A percentile compares a stretch with the other conserved stretches of the same genome.
Conservation (phyloP, 2,113 vertebrate species). For the Peucedramus taeniatus region DNA sequence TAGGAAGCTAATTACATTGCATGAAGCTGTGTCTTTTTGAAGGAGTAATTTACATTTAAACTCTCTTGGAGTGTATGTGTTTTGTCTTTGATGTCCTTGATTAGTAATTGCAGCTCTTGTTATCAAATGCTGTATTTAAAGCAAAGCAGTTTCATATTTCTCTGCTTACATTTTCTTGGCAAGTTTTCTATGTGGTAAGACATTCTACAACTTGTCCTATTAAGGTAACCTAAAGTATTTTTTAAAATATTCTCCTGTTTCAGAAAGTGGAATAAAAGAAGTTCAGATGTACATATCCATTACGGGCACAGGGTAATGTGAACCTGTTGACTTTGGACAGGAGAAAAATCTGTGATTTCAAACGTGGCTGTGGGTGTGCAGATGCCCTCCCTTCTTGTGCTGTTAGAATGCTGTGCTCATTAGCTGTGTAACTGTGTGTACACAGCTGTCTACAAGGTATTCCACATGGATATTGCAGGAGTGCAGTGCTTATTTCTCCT, state of each 20-base stretch:
- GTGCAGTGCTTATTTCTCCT: neutral
- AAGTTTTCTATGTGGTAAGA: neutral
- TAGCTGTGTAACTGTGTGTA: neutral
- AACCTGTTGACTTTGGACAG: neutral
- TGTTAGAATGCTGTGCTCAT: neutral
- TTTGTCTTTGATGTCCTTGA: slow-evolving; percentile 21
- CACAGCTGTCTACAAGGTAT: neutral
- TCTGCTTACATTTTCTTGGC: neutral
- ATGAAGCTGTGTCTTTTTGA: neutral
- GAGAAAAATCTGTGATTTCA: neutral
- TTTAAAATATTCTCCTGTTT: neutral
- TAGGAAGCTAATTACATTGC: neutral
- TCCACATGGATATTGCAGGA: neutral
- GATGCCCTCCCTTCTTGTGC: neutral
- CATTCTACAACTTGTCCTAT: neutral
- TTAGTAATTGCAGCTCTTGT: neutral
- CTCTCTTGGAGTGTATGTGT: neutral
- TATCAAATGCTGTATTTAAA: neutral
- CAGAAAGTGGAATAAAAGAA: neutral
- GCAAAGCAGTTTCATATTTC: neutral
- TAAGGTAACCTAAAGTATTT: neutral
- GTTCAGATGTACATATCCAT: neutral
- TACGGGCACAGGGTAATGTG: neutral
- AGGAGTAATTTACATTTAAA: neutral
- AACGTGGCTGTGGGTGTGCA: neutral